Base-by-base conservation (phyloP, 2,113 vertebrate genomes). In the Embiotoca jacksoni region DNA sequence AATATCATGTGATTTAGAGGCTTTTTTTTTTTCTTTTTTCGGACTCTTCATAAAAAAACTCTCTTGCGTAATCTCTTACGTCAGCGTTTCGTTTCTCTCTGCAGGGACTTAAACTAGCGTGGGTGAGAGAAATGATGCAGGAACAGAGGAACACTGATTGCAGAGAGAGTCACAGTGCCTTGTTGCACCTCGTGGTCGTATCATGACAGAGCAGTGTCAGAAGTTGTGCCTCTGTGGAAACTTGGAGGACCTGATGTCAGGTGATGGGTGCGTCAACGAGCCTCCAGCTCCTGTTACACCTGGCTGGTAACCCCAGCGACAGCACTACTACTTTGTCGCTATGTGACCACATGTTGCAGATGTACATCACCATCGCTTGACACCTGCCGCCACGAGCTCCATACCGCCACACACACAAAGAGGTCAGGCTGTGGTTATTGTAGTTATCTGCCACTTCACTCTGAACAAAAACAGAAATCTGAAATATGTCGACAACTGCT, bases 171-270 rank as follows among this genome's bases (percentile, higher is more conserved):
- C 80, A 77, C 49, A n/a, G 59, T 6, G 53, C 30, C 70, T 59
- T 1, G 49, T 44, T 35, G 49, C 64, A 74, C 52, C 79, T 80
- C 52, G 13, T 80, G 77, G 62, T 61, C 1, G 37, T 33, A 69
- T 60, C 73, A 74, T 88, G 85, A 78, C 88, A 88, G 32, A 4
- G 53, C 46, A 80, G 90, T 80, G 84, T 82, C 77, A 88, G 75
- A 85, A 82, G 79, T 84, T 79, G 77, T 85, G 85, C 64, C 81
- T 86, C 57, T 23, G 72, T 88, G 89, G 88, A 88, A 91, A 90
- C 73, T 85, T 76, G 53, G 63, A 84, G 59, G 66, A 67, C 57
- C 39, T 57, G 67, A 70, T 83, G 75, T 82, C 82, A 75, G 81
- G 47, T 23, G 47, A 15, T 7, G 4, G 70, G 30, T 84, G 86